Conservation (phyloP, 2,113 vertebrate genomes). For the Osmerus mordax region DNA sequence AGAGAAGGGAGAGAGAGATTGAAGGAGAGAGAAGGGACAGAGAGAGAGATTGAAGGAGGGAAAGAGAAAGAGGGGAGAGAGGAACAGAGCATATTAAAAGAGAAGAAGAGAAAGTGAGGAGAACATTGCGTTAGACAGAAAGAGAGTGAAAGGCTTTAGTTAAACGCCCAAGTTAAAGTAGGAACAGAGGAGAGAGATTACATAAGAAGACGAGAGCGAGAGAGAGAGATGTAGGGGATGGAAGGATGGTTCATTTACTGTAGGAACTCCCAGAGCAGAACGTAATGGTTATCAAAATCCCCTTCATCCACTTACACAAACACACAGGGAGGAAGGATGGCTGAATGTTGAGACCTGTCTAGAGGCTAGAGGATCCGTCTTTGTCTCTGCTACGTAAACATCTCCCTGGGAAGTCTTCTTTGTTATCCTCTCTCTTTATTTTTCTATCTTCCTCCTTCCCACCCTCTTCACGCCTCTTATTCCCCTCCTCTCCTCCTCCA, state of each 20-base stretch:
- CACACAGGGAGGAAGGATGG: no score
- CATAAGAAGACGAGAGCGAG: background rate
- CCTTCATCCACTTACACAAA: background rate
- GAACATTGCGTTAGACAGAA: background rate
- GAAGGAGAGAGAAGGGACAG: background rate
- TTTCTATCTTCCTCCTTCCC: no score
- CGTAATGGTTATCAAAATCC: background rate
- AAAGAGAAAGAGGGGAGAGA: background rate
- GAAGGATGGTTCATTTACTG: background rate
- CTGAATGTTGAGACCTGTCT: no score
- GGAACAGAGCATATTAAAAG: background rate
- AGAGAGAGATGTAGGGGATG: background rate
- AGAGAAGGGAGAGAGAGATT: slow-evolving; percentile 22
- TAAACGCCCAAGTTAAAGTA: background rate
- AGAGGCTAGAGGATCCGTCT: no score
- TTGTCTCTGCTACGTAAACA: no score
- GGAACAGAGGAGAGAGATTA: background rate
- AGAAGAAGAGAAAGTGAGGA: background rate
- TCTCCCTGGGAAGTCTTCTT: no score
- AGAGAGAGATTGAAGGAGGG: slow-evolving; percentile 17
- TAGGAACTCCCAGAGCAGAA: background rate
- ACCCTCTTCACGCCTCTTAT: no score
- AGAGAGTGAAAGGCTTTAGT: background rate
- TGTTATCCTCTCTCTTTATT: no score
- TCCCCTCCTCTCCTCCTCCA: slow-evolving; percentile 10